phyloP scores from a whole-genome alignment of 1,140 invertebrate genomes.

The Riptortus pedestris region DNA sequence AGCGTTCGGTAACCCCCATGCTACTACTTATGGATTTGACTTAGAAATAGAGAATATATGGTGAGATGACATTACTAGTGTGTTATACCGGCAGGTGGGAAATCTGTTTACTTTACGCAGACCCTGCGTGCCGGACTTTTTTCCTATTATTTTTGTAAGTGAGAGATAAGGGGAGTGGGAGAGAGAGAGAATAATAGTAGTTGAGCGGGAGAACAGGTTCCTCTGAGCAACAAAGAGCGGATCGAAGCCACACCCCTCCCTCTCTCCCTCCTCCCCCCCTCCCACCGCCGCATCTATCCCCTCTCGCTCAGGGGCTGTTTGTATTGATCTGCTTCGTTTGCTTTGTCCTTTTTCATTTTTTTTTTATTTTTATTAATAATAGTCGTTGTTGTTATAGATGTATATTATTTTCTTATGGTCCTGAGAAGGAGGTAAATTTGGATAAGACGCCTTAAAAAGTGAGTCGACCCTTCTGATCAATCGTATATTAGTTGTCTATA shows the following conservation, averaged over 20 bases:
- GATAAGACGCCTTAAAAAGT: neutral
- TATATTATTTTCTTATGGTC: slow-evolving; percentile 6
- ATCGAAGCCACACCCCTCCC: slow-evolving; percentile 17
- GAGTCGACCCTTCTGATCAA: too few species aligned
- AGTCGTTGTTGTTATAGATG: slow-evolving; percentile 8
- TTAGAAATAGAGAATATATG: too few species aligned
- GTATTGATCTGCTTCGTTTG: slow-evolving; percentile 18
- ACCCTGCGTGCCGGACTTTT: too few species aligned
- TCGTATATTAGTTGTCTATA: too few species aligned
- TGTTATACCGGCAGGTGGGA: too few species aligned
- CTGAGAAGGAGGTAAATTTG: neutral
- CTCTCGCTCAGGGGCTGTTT: neutral
- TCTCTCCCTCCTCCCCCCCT: neutral
- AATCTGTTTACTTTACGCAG: too few species aligned
- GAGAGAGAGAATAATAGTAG: too few species aligned
- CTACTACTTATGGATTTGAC: too few species aligned
- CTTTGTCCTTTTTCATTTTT: slow-evolving; percentile 13
- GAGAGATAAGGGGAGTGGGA: too few species aligned
- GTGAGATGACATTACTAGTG: too few species aligned
- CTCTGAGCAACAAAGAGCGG: neutral
- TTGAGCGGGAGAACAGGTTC: neutral
- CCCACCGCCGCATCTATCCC: neutral
- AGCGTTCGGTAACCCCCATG: too few species aligned
- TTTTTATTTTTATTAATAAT: neutral
- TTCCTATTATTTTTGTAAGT: too few species aligned